Evolutionary conservation across 2,113 vertebrate genomes (phyloP), one percentile per base, ranked within the genome.

Genomic region (Hoplias malabaricus): DNA sequence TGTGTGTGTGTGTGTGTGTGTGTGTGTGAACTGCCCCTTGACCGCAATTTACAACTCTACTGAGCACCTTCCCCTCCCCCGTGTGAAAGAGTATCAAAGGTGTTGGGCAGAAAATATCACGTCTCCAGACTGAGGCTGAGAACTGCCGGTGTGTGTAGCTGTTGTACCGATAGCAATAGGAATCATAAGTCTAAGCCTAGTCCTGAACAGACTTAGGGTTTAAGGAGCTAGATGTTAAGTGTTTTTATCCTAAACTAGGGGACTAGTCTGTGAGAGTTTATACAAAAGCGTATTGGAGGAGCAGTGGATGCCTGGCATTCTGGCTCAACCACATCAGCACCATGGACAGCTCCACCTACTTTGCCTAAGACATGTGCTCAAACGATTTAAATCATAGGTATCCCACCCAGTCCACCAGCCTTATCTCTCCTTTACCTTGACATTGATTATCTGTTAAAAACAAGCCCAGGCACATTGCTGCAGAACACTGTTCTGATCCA

Each of bases 21-120:
- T 66, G 43, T 50, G 40, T 36, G 43, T 27, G 56, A n/a, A 53
- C 62, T 81, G 76, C 77, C 76, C 79, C 75, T 48, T 81, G 79
- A 84, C 75, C 73, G 66, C 75, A 76, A 81, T 81, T 79, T 81
- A 75, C 72, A 84, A 81, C 75, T 81, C 67, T 73, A 77, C 54
- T 54, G 59, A 68, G 53, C 27, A n/a, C 38, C 56, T 61, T 59
- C 69, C 73, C 43, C 61, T 56, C 33, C 65, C 16, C 59, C 42
- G 66, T 62, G 33, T 46, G 70, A 76, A 54, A 54, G 61, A 80
- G 43, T 62, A 71, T 66, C 81, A 80, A 83, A 68, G 48, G 34
- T 43, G 54, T 38, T 12, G 63, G 42, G 68, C 27, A 53, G 42
- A 78, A 83, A 83, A 79, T 72, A 72, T 75, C 67, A 46, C 19